Percentiles rank a stretch among this genome's conserved stretches.
phyloP scores from a whole-genome alignment of 1,140 invertebrate species.

The Tetragonula clypearis region DNA sequence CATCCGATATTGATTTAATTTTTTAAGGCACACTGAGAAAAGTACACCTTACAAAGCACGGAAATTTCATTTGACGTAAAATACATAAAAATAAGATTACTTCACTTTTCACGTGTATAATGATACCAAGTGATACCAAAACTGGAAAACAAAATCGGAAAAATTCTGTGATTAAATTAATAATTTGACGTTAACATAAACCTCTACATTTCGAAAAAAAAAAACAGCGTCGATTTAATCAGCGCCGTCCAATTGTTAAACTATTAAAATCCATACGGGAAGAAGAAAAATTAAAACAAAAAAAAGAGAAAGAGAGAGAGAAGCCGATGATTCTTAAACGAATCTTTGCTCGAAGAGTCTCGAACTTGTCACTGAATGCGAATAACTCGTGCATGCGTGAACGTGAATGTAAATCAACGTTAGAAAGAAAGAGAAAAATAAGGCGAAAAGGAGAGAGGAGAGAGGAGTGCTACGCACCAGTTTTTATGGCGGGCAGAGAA shows the following conservation, averaged over 20 bases:
- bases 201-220: too few species aligned
- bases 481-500: conserved; percentile 64
- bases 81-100: too few species aligned
- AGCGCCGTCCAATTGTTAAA: neutral
- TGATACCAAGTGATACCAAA: too few species aligned
- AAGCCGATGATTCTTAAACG: neutral
- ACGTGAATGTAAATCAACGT: conserved; percentile 10
- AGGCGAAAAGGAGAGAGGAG: conserved; percentile 2
- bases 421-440: conserved; percentile 35
- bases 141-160: too few species aligned
- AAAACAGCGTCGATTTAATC: conserved; percentile 17
- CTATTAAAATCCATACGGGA: conserved; percentile 1
- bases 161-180: too few species aligned
- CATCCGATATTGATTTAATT: too few species aligned
- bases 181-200: too few species aligned
- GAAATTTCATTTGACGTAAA: too few species aligned
- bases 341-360: neutral
- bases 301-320: neutral
- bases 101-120: too few species aligned
- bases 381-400: conserved; percentile 1
- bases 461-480: conserved; percentile 55
- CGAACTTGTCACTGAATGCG: neutral
- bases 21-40: too few species aligned
- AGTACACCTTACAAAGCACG: too few species aligned
- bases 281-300: neutral